A percentile compares a stretch with the other conserved stretches of the same genome.
Evolutionary conservation across 2,888 invertebrate genomes (phyloP).

Genomic region (Apamea crenata): DNA sequence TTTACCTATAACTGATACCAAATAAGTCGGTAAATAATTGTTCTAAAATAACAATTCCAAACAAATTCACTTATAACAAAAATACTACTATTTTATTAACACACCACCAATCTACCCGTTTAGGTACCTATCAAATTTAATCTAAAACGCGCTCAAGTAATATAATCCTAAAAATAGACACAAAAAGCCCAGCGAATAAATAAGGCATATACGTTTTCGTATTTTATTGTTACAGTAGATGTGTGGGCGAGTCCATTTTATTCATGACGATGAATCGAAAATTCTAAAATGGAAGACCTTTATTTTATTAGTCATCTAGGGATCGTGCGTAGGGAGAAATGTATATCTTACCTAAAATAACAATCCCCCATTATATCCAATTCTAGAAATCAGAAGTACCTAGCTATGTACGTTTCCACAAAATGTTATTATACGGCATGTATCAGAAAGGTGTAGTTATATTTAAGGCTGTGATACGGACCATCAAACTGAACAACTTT

Average conservation of each 20-base stretch:
- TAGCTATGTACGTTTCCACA: background rate
- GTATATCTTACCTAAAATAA: background rate
- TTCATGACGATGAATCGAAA: conserved; percentile 18
- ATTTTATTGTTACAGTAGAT: conserved; percentile 18
- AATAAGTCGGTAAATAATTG: background rate
- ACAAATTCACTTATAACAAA: background rate
- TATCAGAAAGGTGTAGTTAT: background rate
- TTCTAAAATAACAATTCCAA: background rate
- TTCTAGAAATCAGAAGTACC: background rate
- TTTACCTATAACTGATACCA: background rate
- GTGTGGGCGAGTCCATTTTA: conserved; percentile 42
- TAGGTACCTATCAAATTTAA: background rate
- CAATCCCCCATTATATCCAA: background rate
- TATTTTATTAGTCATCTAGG: background rate
- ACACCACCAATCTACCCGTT: too few relatives aligned
- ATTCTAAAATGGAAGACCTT: conserved; percentile 7
- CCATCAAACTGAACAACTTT: background rate
- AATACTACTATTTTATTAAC: too few relatives aligned
- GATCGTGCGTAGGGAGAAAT: background rate
- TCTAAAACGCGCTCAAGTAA: background rate
- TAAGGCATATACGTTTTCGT: background rate
- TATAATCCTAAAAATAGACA: conserved; percentile 22
- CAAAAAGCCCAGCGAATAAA: background rate
- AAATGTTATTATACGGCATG: background rate
- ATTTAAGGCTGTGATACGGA: background rate